phyloP scores from a whole-genome alignment of 2,888 invertebrate genomes.

The Sesia apiformis region DNA sequence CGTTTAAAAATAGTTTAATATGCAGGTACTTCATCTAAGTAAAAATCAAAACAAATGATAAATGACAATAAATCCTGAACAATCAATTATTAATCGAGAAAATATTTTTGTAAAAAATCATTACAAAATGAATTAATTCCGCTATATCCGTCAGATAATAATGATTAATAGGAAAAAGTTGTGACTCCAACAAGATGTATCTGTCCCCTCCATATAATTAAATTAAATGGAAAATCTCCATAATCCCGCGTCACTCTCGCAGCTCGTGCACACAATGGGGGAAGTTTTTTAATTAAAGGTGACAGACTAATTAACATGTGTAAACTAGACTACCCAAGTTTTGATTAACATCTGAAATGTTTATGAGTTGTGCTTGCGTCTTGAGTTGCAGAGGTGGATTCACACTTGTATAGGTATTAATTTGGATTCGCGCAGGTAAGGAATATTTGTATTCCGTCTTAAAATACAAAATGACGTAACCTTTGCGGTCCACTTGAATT shows the following conservation, averaged over 20 bases:
- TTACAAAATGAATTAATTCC: neutral
- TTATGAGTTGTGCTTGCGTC: neutral
- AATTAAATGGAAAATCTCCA: neutral
- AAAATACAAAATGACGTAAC: no score
- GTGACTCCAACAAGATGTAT: neutral
- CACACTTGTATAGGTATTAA: no score
- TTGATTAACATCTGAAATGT: neutral
- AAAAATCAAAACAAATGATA: no score
- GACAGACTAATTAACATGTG: constrained; percentile 38
- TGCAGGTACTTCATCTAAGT: no score
- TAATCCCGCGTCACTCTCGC: neutral
- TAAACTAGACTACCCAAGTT: constrained; percentile 5
- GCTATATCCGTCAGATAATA: neutral
- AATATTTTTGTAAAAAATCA: no score
- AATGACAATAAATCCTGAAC: no score
- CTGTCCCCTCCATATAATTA: neutral
- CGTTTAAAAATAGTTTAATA: no score
- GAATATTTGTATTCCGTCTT: no score
- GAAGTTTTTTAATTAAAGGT: constrained; percentile 35
- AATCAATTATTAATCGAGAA: no score
- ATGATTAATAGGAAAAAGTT: neutral
- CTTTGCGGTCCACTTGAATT: no score
- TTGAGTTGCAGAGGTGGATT: no score
- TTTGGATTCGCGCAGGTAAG: no score
- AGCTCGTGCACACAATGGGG: neutral